These are phyloP conservation scores for Cyphomyrmex costatus DNA, from an alignment of 1,140 invertebrate species.

Conservation along the genomic window DNA sequence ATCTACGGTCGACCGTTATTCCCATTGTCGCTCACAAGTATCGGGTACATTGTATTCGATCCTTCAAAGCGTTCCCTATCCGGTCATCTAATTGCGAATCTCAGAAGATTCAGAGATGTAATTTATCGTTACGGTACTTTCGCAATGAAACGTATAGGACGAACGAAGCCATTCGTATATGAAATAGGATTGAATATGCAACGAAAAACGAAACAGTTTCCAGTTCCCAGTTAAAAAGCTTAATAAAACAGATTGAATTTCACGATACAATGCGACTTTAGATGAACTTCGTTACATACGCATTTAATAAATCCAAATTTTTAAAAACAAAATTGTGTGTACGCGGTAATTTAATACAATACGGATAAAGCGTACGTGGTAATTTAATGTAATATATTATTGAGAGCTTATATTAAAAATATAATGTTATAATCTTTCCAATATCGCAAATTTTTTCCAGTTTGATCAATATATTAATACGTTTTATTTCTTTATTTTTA, in stretches of 20 bases:
- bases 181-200: not conserved
- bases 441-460: not conserved
- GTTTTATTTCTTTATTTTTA: not conserved
- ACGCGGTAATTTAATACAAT: conserved; percentile 11
- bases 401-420: not conserved
- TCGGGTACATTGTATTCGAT: conserved; percentile 29
- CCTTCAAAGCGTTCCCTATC: conserved; percentile 24
- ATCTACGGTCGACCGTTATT: conserved; percentile 42
- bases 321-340: not conserved
- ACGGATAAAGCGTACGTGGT: not conserved
- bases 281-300: conserved; percentile 4
- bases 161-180: not conserved
- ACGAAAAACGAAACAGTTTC: not conserved
- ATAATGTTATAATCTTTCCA: not conserved
- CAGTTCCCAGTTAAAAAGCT: not conserved
- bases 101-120: not conserved
- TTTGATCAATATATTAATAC: not conserved
- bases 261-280: not conserved
- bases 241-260: conserved; percentile 23
- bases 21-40: conserved; percentile 41
- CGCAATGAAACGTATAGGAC: not conserved
- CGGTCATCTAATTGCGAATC: conserved; percentile 48
- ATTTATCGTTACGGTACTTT: conserved; percentile 25
- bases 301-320: conserved; percentile 21
- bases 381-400: not conserved